Evolutionary conservation across 2,797 vertebrate species (phyloP).

Genomic region (Oreochromis mossambicus): DNA sequence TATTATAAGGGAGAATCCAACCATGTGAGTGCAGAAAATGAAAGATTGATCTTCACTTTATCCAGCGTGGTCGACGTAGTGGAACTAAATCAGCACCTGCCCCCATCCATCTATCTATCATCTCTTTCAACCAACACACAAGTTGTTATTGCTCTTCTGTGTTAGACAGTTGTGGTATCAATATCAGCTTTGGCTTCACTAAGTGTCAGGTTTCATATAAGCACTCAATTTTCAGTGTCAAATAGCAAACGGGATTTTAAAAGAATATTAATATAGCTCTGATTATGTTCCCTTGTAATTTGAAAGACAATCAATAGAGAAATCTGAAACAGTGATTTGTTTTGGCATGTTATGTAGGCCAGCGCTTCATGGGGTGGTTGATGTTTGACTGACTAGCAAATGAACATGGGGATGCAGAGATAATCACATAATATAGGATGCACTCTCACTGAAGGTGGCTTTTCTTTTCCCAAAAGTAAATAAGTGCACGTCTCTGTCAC

Average conservation of each 20-base stretch:
- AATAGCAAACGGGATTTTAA: not conserved
- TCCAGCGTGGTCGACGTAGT: constrained; percentile 13
- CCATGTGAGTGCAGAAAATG: not conserved
- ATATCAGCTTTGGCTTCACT: not conserved
- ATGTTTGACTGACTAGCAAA: not conserved
- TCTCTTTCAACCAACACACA: constrained; percentile 32
- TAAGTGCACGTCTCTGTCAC: not conserved
- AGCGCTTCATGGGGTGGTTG: not conserved
- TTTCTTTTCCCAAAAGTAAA: not conserved
- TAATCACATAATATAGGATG: not conserved
- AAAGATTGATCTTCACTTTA: constrained; percentile 37
- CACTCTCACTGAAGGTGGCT: not conserved
- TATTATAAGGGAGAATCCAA: constrained; percentile 12
- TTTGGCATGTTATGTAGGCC: constrained; percentile 5
- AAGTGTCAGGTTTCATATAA: not conserved
- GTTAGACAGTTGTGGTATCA: not conserved
- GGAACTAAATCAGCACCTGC: constrained; percentile 32
- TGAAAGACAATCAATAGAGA: constrained; percentile 13
- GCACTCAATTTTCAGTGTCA: not conserved
- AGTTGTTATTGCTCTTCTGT: not conserved
- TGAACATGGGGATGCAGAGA: not conserved
- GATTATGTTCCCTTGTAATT: not conserved
- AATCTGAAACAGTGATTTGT: not conserved
- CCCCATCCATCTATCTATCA: not conserved
- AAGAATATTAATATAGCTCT: not conserved